Percentiles rank a stretch among this genome's conserved stretches.
phyloP scores from a whole-genome alignment of 2,888 invertebrate species.

The Rambutsinella grinnellia region DNA sequence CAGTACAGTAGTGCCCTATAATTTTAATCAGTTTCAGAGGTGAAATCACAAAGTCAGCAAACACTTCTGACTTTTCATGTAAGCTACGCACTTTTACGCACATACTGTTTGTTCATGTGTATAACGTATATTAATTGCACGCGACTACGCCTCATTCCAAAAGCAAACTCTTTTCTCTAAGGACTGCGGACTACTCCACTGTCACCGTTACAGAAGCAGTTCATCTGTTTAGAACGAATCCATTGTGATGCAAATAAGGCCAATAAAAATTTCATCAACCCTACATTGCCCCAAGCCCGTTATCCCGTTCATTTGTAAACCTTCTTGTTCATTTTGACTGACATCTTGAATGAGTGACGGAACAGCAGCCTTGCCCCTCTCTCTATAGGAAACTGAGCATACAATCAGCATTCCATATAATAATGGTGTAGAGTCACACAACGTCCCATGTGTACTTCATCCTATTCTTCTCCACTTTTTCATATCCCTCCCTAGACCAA shows the following conservation, averaged over 20 bases:
- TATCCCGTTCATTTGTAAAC: neutral
- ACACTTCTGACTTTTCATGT: too few relatives aligned
- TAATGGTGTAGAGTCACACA: slow-evolving; percentile 1
- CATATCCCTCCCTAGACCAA: too few relatives aligned
- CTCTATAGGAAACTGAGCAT: slow-evolving; percentile 18
- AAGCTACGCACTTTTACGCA: too few relatives aligned
- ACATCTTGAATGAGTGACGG: slow-evolving; percentile 9
- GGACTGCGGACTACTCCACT: neutral
- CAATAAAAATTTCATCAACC: slow-evolving; percentile 23
- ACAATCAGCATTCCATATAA: slow-evolving; percentile 24
- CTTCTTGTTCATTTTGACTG: neutral
- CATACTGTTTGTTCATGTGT: too few relatives aligned
- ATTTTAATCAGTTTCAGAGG: too few relatives aligned
- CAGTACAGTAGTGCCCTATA: too few relatives aligned
- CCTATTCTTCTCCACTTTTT: neutral
- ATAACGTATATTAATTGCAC: too few relatives aligned
- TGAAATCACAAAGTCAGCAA: too few relatives aligned
- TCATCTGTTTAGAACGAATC: neutral
- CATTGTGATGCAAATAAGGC: slow-evolving; percentile 33
- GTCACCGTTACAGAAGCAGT: neutral
- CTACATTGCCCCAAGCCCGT: neutral
- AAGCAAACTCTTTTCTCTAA: too few relatives aligned
- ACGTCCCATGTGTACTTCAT: slow-evolving; percentile 1
- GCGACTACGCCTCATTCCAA: too few relatives aligned
- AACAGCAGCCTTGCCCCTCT: neutral